Conservation (phyloP, 2,797 vertebrate genomes). For the Pseudochromis fuscus region DNA sequence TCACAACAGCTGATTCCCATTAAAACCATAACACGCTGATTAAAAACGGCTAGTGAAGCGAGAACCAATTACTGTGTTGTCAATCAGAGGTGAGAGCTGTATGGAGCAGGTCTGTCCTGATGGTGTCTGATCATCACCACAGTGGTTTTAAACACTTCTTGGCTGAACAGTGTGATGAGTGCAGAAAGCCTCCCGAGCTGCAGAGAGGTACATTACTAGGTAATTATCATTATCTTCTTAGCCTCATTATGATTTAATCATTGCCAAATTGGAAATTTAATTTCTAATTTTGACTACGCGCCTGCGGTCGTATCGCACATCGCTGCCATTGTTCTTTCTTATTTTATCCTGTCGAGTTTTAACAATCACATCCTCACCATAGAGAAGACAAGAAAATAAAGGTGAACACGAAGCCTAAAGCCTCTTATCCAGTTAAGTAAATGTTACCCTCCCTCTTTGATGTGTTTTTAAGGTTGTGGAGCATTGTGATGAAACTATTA, state of each 20-base stretch:
- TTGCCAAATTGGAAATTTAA: conserved; percentile 44
- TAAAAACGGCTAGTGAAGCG: neutral
- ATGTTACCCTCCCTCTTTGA: neutral
- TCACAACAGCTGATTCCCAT: too few species aligned
- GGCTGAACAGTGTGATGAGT: conserved; percentile 20
- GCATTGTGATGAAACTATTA: neutral
- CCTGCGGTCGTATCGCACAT: neutral
- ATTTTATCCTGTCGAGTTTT: neutral
- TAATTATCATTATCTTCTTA: conserved; percentile 50
- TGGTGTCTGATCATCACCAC: neutral
- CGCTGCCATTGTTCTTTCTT: neutral
- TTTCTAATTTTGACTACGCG: conserved; percentile 34
- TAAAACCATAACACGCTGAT: neutral
- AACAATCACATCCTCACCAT: neutral
- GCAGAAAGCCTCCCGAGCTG: conserved; percentile 23
- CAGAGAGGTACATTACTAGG: conserved; percentile 12
- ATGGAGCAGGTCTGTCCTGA: neutral
- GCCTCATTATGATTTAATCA: conserved; percentile 59
- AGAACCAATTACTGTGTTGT: neutral
- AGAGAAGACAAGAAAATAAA: neutral
- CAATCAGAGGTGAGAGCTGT: neutral
- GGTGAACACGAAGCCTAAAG: conserved; percentile 10
- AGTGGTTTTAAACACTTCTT: conserved; percentile 1
- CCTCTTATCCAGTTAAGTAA: conserved; percentile 14
- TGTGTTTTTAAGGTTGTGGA: neutral